A percentile compares a stretch with the other conserved stretches of the same genome.
Conservation (phyloP, 2,797 vertebrate genomes). For the Cryptoblepharus egeriae region DNA sequence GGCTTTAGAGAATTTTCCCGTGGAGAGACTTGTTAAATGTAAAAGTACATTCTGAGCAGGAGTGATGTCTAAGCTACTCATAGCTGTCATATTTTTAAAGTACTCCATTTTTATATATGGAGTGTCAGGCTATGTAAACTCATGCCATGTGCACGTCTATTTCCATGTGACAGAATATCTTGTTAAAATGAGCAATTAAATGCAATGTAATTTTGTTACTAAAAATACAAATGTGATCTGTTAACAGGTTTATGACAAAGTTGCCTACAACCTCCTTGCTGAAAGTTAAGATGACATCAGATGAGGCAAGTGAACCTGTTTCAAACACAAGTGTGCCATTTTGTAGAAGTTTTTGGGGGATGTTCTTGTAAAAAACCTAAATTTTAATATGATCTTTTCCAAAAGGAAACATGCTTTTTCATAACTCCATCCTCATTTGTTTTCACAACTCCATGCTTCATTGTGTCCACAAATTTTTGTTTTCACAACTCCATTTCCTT, state of each 20-base stretch:
- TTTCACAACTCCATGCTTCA: no score
- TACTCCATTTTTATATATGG: not conserved
- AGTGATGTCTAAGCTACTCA: not conserved
- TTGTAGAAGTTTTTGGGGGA: not conserved
- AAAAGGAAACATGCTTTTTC: not conserved
- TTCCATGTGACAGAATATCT: not conserved
- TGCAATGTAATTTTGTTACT: not conserved
- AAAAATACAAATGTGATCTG: not conserved
- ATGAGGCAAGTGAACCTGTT: slow-evolving; percentile 12
- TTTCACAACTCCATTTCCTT: no score
- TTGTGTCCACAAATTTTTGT: no score
- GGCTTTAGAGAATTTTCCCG: not conserved
- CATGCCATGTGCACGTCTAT: not conserved
- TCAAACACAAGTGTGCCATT: not conserved
- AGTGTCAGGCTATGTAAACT: not conserved
- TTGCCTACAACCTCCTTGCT: not conserved
- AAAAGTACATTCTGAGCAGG: not conserved
- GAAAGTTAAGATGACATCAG: slow-evolving; percentile 20
- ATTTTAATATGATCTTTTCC: not conserved
- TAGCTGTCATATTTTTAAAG: not conserved
- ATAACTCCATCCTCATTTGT: no score
- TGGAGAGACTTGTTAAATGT: not conserved
- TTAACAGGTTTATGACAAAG: slow-evolving; percentile 11
- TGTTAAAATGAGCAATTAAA: not conserved
- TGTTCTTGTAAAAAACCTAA: not conserved